Evolutionary conservation across 2,888 invertebrate species (phyloP).

Genomic region (Drosophila kokeensis): DNA sequence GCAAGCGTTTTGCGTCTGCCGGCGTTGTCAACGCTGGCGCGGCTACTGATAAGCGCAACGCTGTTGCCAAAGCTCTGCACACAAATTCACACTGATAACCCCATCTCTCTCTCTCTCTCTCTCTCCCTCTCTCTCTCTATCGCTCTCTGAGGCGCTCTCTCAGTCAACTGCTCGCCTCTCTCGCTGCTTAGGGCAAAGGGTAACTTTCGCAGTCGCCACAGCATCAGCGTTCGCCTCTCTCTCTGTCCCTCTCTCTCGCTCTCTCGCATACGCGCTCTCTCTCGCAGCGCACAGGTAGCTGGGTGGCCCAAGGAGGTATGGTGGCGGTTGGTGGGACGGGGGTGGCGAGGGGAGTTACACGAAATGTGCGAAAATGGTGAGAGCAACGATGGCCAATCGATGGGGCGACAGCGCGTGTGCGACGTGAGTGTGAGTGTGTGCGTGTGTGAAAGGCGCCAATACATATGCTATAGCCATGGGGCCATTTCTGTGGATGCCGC

Average conservation of each 20-base stretch:
- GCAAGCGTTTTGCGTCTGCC: conserved; percentile 30
- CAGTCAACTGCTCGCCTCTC: conserved; percentile 2
- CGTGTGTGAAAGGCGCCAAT: conserved; percentile 60
- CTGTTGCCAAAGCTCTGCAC: conserved; percentile 61
- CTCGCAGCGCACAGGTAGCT: conserved; percentile 7
- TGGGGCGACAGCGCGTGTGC: conserved; percentile 77
- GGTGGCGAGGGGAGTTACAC: conserved; percentile 25
- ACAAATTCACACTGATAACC: conserved; percentile 38
- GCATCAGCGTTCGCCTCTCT: conserved; percentile 16
- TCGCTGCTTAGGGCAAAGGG: conserved; percentile 33
- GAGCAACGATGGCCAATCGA: conserved; percentile 75
- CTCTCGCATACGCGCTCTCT: conserved; percentile 19
- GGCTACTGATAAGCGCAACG: conserved; percentile 65
- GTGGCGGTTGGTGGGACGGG: not conserved
- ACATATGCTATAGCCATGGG: conserved; percentile 67
- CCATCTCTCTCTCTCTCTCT: conserved; percentile 18
- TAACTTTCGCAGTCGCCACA: conserved; percentile 29
- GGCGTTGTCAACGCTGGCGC: conserved; percentile 54
- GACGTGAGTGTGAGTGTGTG: conserved; percentile 55
- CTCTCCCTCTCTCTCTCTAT: conserved; percentile 10
- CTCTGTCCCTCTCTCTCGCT: conserved; percentile 21
- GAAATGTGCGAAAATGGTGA: conserved; percentile 62
- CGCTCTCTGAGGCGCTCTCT: conserved; percentile 7
- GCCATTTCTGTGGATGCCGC: conserved; percentile 29
- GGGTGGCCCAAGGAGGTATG: not conserved